These are phyloP conservation scores for Dione juno DNA, from an alignment of 2,888 invertebrate genomes.

Conservation along the genomic window DNA sequence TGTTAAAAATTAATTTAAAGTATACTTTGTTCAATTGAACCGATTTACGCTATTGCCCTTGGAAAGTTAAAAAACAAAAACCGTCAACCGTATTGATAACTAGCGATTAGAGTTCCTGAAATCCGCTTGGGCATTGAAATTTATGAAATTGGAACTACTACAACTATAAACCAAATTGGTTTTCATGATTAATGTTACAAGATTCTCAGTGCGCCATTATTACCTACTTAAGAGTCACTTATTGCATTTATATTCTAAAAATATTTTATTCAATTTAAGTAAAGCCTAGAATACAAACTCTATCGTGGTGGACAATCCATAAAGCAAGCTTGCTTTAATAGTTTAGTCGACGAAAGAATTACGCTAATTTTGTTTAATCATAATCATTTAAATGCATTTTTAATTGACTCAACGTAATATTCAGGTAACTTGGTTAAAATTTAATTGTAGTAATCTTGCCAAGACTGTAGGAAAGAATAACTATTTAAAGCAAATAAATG, in stretches of 20 bases:
- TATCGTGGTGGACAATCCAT: too few relatives aligned
- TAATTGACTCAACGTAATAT: background rate
- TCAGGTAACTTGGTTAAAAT: background rate
- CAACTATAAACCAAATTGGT: conserved; percentile 28
- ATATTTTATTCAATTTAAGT: background rate
- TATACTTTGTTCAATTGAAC: conserved; percentile 2
- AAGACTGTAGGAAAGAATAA: background rate
- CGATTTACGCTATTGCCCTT: conserved; percentile 30
- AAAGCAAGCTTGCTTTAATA: too few relatives aligned
- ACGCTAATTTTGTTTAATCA: background rate
- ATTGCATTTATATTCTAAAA: conserved; percentile 8
- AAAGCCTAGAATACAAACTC: too few relatives aligned
- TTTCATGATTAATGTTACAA: conserved; percentile 30
- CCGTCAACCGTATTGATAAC: conserved; percentile 13
- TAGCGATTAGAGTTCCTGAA: conserved; percentile 29
- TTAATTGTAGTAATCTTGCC: conserved; percentile 8
- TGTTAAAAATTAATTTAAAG: background rate
- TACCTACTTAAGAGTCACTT: conserved; percentile 8
- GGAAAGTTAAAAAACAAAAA: conserved; percentile 22
- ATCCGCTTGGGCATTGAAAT: conserved; percentile 30
- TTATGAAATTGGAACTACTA: conserved; percentile 34
- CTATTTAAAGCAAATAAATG: conserved; percentile 10
- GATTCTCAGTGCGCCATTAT: conserved; percentile 18
- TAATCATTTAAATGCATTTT: background rate
- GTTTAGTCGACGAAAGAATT: background rate